Base-by-base conservation (phyloP, 2,888 invertebrate genomes). In the Holacanthella duospinosa region DNA sequence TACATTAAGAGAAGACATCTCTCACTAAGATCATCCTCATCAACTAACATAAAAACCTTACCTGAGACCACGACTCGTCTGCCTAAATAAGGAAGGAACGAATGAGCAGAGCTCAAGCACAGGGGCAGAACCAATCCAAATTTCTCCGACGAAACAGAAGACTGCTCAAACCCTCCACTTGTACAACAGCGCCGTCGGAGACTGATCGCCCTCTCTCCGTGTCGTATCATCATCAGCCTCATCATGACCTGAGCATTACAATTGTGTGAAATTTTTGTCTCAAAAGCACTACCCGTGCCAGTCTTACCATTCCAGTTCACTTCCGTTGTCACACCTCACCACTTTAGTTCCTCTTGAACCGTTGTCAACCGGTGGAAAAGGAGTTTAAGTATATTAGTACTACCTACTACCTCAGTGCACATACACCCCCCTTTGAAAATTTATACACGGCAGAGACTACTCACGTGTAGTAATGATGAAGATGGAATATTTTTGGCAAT, bases 1-100 rank as follows among this genome's bases (percentile, higher is more conserved):
- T 63, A 69, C 69, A 68, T 66, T 69, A 67, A 68, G 62, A 65
- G 62, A 59, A 64, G 66, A 68, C 68, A 69, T 69, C 68, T 69
- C 68, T 66, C 68, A 66, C 4, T 4, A 21, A n/a, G 19, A n/a
- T 48, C 48, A 48, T 48, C 48, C 21, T 21, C 48, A 21, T 48
- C 48, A 4, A n/a, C n/a, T n/a, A n/a, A n/a, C n/a, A n/a, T n/a
- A n/a, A n/a, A n/a, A n/a, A n/a, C n/a, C 48, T 16, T 48, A n/a
- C 48, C 48, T 48, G 19, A 48, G 19, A 6, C 36, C 16, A 6
- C 6, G 36, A 36, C 36, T n/a, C n/a, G n/a, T n/a, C n/a, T n/a
- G n/a, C n/a, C 36, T 36, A 36, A 9, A 36, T 16, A 36, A 36
- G 36, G 36, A 6, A 36, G 36, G 36, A 36, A 36, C 36, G 16